Evolutionary conservation across 2,797 vertebrate genomes (phyloP).

Genomic region (Chiroxiphia lanceolata): DNA sequence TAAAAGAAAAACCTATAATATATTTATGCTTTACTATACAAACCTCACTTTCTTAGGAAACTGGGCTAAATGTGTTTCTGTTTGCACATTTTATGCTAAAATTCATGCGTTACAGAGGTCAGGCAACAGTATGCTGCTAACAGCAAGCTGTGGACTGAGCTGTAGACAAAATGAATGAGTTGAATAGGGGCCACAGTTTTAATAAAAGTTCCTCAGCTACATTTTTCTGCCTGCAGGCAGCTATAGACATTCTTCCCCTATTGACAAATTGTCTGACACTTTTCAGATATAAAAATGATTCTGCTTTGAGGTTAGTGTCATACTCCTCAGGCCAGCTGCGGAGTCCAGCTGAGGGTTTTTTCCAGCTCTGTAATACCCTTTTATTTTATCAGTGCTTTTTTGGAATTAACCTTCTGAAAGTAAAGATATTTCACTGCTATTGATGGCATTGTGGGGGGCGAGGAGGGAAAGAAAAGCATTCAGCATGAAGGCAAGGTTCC

Average conservation of each 20-base stretch:
- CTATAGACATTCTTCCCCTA: background rate
- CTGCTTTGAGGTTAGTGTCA: background rate
- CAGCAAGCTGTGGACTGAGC: background rate
- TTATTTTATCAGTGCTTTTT: background rate
- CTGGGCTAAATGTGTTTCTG: background rate
- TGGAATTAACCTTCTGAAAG: background rate
- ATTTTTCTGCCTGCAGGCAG: background rate
- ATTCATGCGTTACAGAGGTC: background rate
- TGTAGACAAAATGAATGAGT: background rate
- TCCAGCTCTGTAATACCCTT: background rate
- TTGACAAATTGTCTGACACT: background rate
- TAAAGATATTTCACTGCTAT: background rate
- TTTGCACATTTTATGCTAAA: background rate
- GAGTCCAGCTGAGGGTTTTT: background rate
- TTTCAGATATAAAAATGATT: background rate
- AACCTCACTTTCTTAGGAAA: background rate
- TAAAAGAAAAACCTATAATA: background rate
- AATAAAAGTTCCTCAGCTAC: background rate
- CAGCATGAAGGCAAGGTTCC: background rate
- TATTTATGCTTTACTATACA: background rate
- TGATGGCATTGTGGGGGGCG: fast-evolving
- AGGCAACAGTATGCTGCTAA: background rate
- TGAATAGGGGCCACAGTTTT: background rate
- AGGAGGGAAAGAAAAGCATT: background rate
- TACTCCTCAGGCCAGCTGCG: background rate